phyloP scores from a whole-genome alignment of 35 echinoderm and acorn worm species.

The Ophiothrix spiculata region DNA sequence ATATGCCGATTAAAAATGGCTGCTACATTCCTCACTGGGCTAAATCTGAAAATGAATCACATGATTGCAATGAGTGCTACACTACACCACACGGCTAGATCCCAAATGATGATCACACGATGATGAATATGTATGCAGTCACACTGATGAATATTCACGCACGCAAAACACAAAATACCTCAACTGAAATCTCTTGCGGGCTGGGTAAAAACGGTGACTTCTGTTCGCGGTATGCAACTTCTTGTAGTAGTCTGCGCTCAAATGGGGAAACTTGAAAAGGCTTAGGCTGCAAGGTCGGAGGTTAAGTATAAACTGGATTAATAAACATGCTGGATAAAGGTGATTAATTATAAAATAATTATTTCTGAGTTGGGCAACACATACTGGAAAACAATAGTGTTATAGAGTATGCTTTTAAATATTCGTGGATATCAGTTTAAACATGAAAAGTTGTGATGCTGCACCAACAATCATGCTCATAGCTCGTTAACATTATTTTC shows the following conservation, averaged over 20 bases:
- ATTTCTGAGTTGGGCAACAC: no score
- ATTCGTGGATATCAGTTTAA: no score
- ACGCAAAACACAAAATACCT: conserved; percentile 1
- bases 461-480: no score
- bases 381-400: no score
- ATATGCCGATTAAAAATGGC: background rate
- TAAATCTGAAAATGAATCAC: background rate
- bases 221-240: conserved; percentile 66
- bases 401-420: no score
- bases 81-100: background rate
- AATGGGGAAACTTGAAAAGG: conserved; percentile 73
- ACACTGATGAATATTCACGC: no score
- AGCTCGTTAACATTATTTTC: no score
- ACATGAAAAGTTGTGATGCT: no score
- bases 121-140: background rate
- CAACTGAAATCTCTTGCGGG: background rate
- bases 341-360: no score
- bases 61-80: background rate
- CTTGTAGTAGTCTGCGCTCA: conserved; percentile 74
- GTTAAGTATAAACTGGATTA: no score
- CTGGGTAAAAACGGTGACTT: background rate
- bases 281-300: conserved; percentile 36
- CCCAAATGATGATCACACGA: conserved; percentile 11
- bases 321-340: no score
- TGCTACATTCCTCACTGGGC: background rate